Evolutionary conservation across 2,113 vertebrate genomes (phyloP), one percentile per base, ranked within the genome.

Genomic region (Zootoca vivipara): DNA sequence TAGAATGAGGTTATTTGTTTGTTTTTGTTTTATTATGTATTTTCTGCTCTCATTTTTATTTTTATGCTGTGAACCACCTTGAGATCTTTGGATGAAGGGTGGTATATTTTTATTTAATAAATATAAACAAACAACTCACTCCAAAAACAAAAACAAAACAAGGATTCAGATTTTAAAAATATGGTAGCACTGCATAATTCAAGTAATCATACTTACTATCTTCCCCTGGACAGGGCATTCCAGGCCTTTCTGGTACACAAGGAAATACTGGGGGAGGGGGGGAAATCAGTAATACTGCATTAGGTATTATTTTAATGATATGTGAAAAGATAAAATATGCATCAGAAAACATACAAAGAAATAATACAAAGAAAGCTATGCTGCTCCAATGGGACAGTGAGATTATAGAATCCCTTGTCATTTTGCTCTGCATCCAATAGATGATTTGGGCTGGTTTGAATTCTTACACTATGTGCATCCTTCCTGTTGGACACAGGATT

Each of bases 221-320:
- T 96, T 99, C 99, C 93, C 99, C 99, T 15, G 98, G 97, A 95
- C 99, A 99, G 1, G 99, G 99, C 99, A 99, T 99, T 86, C 99
- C 99, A 90, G 99, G 98, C 90, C 98, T 97, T 94, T 99, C 99
- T 85, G 99, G 99, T 85, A 99, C 92, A 96, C 98, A 99, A 7
- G 99, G 99, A 89, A 99, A 99, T n/a, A 99, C 98, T 99, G 95
- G 75, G 92, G 95, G 70, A 90, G 87, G 95, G 75, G 93, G 95
- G 65, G 88, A 89, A 93, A 40, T 87, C 15, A 95, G 83, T 0
- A 89, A 89, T 33, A 30, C 38, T 56, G 81, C 78, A 93, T 96
- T 89, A 93, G 75, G 86, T 42, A 92, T 73, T 42, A 74, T 86
- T 94, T 89, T 10, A 28, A 78, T 0, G 20, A 85, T 15, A 22